Evolutionary conservation across 2,888 invertebrate species (phyloP), one percentile per base, ranked within the genome.

Genomic region (Carpatolechia fugitivella): DNA sequence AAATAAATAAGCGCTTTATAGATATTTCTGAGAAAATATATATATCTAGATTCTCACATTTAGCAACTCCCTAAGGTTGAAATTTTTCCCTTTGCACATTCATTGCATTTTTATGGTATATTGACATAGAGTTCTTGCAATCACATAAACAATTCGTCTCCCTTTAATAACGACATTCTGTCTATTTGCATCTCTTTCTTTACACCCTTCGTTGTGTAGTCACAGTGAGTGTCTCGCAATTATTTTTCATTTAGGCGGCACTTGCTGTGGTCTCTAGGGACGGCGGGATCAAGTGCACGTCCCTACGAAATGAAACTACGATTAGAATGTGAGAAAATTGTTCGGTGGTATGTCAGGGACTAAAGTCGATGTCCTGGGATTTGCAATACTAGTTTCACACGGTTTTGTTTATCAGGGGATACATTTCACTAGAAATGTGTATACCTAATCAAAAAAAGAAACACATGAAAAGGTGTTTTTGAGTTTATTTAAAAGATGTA

Each of bases 211-310:
- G 56, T 55, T 55, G 29, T n/a, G 49, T 41, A 36, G 46, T 67
- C 65, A 8, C 44, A 29, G 44, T 7, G 44, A 44, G n/a, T 44
- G 44, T 64, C 68, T 64, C 69, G 75, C 83, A 84, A 89, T 90
- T 88, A 90, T 88, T 85, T 89, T 89, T 89, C 85, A 89, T 90
- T 89, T 87, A 89, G 80, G 78, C 51, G 65, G 67, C 69, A 78
- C 78, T 82, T 78, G 80, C 76, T 72, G 76, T 76, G 60, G 69
- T 80, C 89, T 78, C 80, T 7, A 10, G 86, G 76, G 89, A 80
- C 60, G 54, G 63, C 71, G 77, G 79, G 79, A 80, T 81, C 84
- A 84, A 87, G 82, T 81, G 80, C 65, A 65, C 69, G 64, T 65
- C 75, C 77, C 76, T 63, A 64, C 59, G 69, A 69, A 72, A 76